These are phyloP conservation scores for Lutjanus erythropterus DNA, from an alignment of 2,113 vertebrate species.

Conservation along the genomic window DNA sequence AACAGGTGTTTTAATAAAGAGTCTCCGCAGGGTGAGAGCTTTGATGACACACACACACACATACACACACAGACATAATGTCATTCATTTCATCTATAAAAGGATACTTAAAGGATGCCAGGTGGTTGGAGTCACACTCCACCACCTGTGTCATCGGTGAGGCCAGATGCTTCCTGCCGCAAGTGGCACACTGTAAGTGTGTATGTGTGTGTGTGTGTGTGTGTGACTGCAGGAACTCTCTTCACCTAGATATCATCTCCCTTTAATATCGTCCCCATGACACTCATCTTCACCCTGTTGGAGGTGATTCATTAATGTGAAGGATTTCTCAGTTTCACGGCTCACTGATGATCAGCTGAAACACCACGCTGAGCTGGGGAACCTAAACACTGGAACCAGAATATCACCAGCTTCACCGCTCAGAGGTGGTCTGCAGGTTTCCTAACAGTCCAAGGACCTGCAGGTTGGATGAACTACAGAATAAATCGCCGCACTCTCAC, in stretches of 20 bases:
- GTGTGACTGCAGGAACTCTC: slow-evolving; percentile 19
- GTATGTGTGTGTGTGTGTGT: slow-evolving; percentile 22
- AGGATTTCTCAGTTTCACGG: slow-evolving; percentile 15
- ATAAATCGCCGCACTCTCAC: neutral
- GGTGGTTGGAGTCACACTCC: slow-evolving; percentile 67
- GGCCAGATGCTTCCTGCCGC: slow-evolving; percentile 63
- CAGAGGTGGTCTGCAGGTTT: neutral
- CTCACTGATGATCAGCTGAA: slow-evolving; percentile 4
- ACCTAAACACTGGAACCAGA: neutral
- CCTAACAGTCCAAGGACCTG: neutral
- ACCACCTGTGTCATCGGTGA: slow-evolving; percentile 60
- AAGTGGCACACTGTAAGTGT: neutral
- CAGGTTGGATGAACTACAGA: neutral
- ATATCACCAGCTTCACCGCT: neutral
- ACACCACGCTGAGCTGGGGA: neutral
- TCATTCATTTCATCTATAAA: slow-evolving; percentile 58
- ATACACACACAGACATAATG: slow-evolving; percentile 20
- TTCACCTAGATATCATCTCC: slow-evolving; percentile 29
- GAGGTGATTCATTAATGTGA: slow-evolving; percentile 69
- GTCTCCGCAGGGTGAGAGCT: slow-evolving; percentile 42
- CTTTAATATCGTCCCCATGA: slow-evolving; percentile 26
- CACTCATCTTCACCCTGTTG: neutral
- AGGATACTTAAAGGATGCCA: slow-evolving; percentile 56
- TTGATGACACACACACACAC: slow-evolving; percentile 48
- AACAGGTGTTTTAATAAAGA: slow-evolving; percentile 72